These are phyloP conservation scores for Apodemus sylvaticus DNA, from an alignment of 2,113 vertebrate species.

Conservation along the genomic window DNA sequence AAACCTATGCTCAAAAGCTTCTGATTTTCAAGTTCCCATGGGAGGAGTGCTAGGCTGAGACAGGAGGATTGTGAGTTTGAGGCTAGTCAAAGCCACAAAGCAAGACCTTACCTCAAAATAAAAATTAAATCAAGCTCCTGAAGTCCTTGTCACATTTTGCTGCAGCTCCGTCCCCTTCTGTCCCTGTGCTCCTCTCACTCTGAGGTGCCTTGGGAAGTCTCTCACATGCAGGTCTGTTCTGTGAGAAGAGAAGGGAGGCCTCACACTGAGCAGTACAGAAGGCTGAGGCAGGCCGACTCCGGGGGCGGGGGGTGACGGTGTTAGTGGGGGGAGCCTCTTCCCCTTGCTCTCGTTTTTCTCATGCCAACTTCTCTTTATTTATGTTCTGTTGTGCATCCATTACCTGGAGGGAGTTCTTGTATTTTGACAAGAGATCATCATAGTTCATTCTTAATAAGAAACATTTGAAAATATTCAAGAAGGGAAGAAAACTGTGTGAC, in stretches of 20 bases:
- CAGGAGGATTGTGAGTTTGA: too few species aligned
- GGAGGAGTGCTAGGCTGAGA: neutral
- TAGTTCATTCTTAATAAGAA: neutral
- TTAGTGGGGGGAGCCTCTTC: too few species aligned
- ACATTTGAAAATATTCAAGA: constrained; percentile 20
- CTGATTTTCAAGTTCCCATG: neutral
- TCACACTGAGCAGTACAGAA: neutral
- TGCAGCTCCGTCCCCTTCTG: neutral
- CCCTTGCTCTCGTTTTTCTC: neutral
- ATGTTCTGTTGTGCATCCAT: neutral
- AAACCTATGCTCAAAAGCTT: neutral
- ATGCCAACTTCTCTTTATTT: neutral
- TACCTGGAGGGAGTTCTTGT: neutral
- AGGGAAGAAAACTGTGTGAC: neutral
- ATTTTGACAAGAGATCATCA: constrained; percentile 6
- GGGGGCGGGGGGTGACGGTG: too few species aligned
- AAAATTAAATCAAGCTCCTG: neutral
- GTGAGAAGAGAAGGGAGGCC: neutral
- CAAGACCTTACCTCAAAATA: too few species aligned
- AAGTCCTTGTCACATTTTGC: neutral
- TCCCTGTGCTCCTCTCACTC: neutral
- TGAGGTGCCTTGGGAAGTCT: neutral
- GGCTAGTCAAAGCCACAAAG: too few species aligned
- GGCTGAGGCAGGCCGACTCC: neutral
- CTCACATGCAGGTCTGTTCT: neutral